Evolutionary conservation across 2,797 vertebrate genomes (phyloP).

Genomic region (Spatula versicolor): DNA sequence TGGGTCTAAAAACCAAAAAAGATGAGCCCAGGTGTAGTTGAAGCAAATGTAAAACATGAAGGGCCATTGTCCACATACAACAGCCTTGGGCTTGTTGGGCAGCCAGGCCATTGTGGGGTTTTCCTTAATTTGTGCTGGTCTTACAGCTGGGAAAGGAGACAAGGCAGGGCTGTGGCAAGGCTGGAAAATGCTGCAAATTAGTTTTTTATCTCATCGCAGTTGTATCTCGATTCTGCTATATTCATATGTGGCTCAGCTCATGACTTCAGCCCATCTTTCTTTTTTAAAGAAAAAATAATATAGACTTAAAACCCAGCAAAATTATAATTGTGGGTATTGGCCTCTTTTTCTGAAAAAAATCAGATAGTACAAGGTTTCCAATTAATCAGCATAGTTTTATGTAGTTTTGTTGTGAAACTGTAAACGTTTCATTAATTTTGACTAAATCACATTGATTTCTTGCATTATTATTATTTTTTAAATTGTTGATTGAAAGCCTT

Average conservation of each 20-base stretch:
- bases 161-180: background rate
- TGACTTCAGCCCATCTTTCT: background rate
- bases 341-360: background rate
- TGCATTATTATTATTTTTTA: background rate
- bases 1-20: background rate
- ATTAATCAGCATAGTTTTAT: background rate
- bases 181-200: background rate
- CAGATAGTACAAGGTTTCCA: background rate
- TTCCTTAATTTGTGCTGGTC: background rate
- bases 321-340: background rate
- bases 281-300: background rate
- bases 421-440: background rate
- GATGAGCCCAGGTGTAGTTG: background rate
- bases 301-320: background rate
- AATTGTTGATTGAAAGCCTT: background rate
- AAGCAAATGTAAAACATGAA: background rate
- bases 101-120: background rate
- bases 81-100: background rate
- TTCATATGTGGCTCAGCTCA: background rate
- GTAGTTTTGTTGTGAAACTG: background rate
- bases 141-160: background rate
- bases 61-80: background rate
- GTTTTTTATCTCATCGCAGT: background rate
- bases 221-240: fast-evolving
- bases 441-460: background rate